Evolutionary conservation across 2,888 invertebrate species (phyloP), one percentile per base, ranked within the genome.

Genomic region (Epiblema foenella): DNA sequence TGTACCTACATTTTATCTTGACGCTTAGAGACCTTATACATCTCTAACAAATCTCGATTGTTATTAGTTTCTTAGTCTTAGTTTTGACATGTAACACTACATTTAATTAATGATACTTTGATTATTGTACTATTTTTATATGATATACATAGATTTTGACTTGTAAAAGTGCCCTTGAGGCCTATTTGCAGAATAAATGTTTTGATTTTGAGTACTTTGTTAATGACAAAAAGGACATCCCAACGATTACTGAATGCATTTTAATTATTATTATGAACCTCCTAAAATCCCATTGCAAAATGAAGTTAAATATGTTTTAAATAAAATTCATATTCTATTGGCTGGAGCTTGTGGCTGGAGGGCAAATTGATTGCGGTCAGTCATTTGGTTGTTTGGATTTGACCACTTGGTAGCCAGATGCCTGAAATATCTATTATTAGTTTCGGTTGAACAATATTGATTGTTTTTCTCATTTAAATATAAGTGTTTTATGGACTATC

Each of bases 361-460:
- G 60, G 24, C 60, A 24, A 60, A 60, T 46, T 42, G 42, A 60
- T 24, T 60, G 60, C 46, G 46, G 60, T 60, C 24, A 11, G 7
- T 10, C 15, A 20, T 24, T 54, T 54, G 24, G 18, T 12, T 59
- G 42, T 39, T 58, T 20, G 59, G 59, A 39, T 59, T 39, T n/a
- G n/a, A 59, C 46, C 24, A 46, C 46, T 46, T 60, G 24, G 20
- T 20, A 46, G 42, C 10, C 24, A 17, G 60, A 60, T 46, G 20
- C 39, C 15, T 29, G 20, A 24, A 42, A 46, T 46, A 46, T 46
- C 46, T 59, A 59, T 59, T 58, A 59, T 42, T n/a, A 20, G 39
- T 59, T 39, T 39, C 39, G 20, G 59, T 42, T 42, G 20, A 59
- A 17, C 46, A n/a, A n/a, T 46, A n/a, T 46, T 15, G 46, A 46